Evolutionary conservation across 2,888 invertebrate genomes (phyloP).

Genomic region (Phortica magna): DNA sequence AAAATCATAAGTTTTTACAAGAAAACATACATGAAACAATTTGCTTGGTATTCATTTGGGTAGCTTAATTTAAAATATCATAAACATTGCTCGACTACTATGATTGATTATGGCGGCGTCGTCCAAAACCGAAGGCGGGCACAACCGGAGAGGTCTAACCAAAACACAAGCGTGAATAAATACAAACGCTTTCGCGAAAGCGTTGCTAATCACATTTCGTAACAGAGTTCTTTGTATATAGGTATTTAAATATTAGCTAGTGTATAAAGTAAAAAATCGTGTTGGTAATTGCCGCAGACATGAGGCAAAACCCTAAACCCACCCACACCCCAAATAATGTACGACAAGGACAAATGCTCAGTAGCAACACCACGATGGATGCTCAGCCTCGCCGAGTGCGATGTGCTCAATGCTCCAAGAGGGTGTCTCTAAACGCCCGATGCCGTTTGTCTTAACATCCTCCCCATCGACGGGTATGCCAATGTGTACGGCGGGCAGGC

Average conservation of each 20-base stretch:
- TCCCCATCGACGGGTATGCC: conserved; percentile 79
- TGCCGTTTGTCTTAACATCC: conserved; percentile 82
- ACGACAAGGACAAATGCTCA: conserved; percentile 38
- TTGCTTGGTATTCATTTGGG: neutral
- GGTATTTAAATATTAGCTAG: neutral
- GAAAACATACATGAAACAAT: neutral
- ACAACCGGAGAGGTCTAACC: too few species aligned
- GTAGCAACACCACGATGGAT: conserved; percentile 82
- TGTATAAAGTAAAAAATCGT: conserved; percentile 7
- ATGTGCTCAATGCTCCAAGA: conserved; percentile 83
- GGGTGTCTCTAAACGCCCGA: conserved; percentile 82
- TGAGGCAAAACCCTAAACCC: neutral
- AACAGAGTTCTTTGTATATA: neutral
- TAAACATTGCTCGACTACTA: neutral
- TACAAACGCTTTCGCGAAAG: conserved; percentile 11
- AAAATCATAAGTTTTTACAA: neutral
- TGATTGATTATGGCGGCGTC: neutral
- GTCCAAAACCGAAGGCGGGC: too few species aligned
- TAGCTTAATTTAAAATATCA: neutral
- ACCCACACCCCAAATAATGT: neutral
- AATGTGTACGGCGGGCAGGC: conserved; percentile 74
- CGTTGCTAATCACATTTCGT: conserved; percentile 21
- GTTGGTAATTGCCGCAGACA: neutral
- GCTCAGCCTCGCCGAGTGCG: conserved; percentile 84
- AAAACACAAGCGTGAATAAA: neutral